A percentile compares a stretch with the other conserved stretches of the same genome.
Evolutionary conservation across 2,113 vertebrate genomes (phyloP).

Genomic region (Amia ocellicauda): DNA sequence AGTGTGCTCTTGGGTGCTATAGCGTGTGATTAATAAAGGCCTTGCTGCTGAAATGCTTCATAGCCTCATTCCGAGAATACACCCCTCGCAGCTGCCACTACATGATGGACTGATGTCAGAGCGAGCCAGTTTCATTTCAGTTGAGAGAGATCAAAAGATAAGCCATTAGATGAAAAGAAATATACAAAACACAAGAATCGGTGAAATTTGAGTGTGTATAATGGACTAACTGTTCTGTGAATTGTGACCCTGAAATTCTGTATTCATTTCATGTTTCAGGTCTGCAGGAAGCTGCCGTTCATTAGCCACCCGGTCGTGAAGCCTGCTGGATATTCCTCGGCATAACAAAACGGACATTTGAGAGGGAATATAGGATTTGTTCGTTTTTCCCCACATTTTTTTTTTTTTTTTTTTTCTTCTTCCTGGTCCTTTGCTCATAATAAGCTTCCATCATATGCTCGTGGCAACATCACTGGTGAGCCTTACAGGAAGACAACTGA

Average conservation of each 20-base stretch:
- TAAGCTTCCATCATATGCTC: neutral
- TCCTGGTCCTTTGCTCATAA: neutral
- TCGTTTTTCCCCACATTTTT: too few relatives aligned
- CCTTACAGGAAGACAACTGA: conserved; percentile 11
- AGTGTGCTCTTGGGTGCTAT: too few relatives aligned
- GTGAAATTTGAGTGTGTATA: neutral
- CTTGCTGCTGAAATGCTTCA: too few relatives aligned
- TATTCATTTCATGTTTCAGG: conserved; percentile 9
- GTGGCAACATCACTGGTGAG: neutral
- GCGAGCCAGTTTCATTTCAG: too few relatives aligned
- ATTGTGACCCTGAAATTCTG: neutral
- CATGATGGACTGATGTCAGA: too few relatives aligned
- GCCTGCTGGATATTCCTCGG: neutral
- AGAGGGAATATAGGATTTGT: neutral
- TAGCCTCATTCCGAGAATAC: too few relatives aligned
- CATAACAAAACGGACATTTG: neutral
- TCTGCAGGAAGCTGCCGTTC: neutral
- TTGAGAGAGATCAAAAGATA: too few relatives aligned
- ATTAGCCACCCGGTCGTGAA: neutral
- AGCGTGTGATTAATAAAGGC: too few relatives aligned
- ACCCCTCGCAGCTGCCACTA: too few relatives aligned
- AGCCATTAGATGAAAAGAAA: too few relatives aligned
- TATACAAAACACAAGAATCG: too few relatives aligned
- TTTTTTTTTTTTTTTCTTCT: too few relatives aligned
- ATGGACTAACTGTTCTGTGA: neutral